phyloP scores from a whole-genome alignment of 2,113 vertebrate genomes.

The Psilopsiagon aymara region DNA sequence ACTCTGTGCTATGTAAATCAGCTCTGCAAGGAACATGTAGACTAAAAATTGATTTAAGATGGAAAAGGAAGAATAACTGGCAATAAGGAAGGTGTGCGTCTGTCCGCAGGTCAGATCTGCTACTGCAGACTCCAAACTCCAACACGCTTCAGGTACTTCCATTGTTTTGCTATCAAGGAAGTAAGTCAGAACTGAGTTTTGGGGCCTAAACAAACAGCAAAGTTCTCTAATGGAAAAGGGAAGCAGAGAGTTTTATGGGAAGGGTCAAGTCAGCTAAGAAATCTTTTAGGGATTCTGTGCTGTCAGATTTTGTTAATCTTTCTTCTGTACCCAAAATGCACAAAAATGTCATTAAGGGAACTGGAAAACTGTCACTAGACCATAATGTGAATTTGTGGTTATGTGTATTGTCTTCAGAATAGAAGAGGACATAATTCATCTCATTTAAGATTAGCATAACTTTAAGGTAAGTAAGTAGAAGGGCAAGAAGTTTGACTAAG shows the following conservation, averaged over 20 bases:
- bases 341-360: background rate
- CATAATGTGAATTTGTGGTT: background rate
- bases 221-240: background rate
- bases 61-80: background rate
- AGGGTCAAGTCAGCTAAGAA: background rate
- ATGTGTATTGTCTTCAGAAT: background rate
- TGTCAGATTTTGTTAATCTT: background rate
- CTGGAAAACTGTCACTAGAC: background rate
- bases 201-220: background rate
- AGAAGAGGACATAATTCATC: background rate
- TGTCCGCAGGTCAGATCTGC: background rate
- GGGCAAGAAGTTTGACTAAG: background rate
- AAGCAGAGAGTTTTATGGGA: background rate
- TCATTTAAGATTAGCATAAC: background rate
- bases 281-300: background rate
- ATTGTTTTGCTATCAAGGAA: background rate
- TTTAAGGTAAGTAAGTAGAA: background rate
- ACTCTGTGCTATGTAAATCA: background rate
- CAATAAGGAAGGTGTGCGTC: background rate
- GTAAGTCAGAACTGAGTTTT: background rate
- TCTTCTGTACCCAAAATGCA: background rate
- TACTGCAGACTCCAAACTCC: background rate
- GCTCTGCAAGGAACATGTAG: background rate
- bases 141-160: background rate
- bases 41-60: background rate